Conservation (phyloP, 2,113 vertebrate genomes). For the Vombatus ursinus region DNA sequence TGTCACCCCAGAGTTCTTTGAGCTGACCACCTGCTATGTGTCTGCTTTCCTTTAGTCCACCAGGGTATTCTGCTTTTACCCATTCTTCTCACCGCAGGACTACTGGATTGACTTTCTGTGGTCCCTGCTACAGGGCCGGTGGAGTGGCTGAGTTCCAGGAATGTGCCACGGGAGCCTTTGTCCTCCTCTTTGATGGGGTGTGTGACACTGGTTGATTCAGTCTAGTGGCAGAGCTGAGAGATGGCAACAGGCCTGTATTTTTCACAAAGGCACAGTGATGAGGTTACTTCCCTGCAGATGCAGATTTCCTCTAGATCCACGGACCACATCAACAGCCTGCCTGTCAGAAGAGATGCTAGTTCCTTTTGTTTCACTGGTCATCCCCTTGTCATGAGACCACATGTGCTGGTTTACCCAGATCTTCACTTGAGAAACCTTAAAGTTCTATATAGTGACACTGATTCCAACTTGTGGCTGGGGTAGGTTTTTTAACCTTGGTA, state of each 20-base stretch:
- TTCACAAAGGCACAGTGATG: background rate
- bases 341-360: background rate
- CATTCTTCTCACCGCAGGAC: background rate
- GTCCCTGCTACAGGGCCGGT: background rate
- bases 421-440: background rate
- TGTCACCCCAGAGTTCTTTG: background rate
- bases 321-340: background rate
- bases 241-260: background rate
- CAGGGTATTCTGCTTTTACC: background rate
- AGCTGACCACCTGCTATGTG: background rate
- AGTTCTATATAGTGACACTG: background rate
- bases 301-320: background rate
- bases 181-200: background rate
- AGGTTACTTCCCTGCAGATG: background rate
- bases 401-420: background rate
- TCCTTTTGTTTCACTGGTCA: background rate
- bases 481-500: background rate
- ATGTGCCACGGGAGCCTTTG: background rate
- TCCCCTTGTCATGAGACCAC: background rate
- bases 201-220: background rate
- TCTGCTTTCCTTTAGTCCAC: background rate
- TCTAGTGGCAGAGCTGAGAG: background rate
- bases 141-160: background rate
- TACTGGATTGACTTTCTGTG: background rate
- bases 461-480: background rate